Evolutionary conservation across 2,113 vertebrate species (phyloP).

Genomic region (Erythrolamprus reginae): DNA sequence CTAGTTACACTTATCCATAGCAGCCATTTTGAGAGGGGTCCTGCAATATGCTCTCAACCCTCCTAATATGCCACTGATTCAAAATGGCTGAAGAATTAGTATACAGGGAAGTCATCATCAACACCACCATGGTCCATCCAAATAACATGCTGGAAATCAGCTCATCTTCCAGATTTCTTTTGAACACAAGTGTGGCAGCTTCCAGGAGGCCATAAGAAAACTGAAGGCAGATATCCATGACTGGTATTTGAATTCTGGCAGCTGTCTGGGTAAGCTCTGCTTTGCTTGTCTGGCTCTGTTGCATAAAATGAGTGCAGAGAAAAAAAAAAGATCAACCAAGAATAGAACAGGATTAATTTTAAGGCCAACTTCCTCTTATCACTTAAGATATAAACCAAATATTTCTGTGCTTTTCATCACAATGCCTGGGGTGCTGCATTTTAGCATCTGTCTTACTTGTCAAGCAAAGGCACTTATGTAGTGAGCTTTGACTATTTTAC

Average conservation of each 20-base stretch:
- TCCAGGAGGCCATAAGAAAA: neutral
- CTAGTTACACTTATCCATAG: neutral
- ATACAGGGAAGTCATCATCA: neutral
- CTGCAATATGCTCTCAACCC: neutral
- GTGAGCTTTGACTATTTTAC: conserved; percentile 46
- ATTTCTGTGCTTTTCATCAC: neutral
- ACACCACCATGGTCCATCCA: neutral
- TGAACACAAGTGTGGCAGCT: neutral
- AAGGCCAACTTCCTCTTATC: neutral
- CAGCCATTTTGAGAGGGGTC: neutral
- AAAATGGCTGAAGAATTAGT: neutral
- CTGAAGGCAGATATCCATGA: neutral
- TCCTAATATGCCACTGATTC: neutral
- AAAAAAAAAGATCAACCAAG: neutral
- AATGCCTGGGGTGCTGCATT: neutral
- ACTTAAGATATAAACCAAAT: neutral
- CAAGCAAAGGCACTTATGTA: conserved; percentile 22
- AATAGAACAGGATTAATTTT: neutral
- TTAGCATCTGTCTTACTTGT: conserved; percentile 27
- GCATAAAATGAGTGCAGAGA: neutral
- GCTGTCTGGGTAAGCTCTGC: neutral
- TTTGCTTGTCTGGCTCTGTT: neutral
- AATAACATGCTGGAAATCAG: too few relatives aligned
- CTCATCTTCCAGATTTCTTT: neutral
- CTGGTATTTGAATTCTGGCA: neutral